Base-by-base conservation (phyloP, 2,113 vertebrate genomes). In the Cheirogaleus medius region DNA sequence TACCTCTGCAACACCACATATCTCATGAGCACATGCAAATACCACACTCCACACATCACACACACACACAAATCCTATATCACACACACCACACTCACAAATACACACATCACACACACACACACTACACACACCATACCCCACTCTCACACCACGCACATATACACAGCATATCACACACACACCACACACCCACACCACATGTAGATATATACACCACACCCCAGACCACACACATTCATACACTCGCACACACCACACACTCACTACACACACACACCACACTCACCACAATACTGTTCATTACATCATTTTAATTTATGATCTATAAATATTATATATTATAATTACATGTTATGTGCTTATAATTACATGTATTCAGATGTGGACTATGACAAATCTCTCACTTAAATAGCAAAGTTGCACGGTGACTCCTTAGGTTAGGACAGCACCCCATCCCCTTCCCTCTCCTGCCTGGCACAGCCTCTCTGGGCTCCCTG, bases 371-470 rank as follows among this genome's bases (percentile, higher is more conserved):
- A 29, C 34, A 37, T 3, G 12, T 37, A 39, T 90, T 54, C 37
- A 3, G 23, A 47, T 13, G 11, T 47, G 11, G 5, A 47, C 11
- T 27, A 9, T 32, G 27, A 32, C 78, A 58, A 29, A 15, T 44
- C 7, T 1, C 25, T 47, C 23, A 56, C 21, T 25, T 58, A 47
- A 68, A 49, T 73, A 20, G 6, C 18, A 37, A 77, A 25, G 6
- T 23, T n/a, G 0, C 5, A 5, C 6, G 25, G 29, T 54, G 8
- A 44, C n/a, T 32, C 58, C 58, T 37, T 37, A 37, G 56, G 8
- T 13, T 29, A 49, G 54, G 42, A 27, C 1, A 21, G 8, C 39
- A 44, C 0, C 4, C 20, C 0, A 7, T 6, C 49, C 3, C 0
- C 13, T 3, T 25, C 37, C 39, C 69, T 44, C 12, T 81, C 21